Evolutionary conservation across 2,888 invertebrate genomes (phyloP).

Genomic region (Galeruca laticollis): DNA sequence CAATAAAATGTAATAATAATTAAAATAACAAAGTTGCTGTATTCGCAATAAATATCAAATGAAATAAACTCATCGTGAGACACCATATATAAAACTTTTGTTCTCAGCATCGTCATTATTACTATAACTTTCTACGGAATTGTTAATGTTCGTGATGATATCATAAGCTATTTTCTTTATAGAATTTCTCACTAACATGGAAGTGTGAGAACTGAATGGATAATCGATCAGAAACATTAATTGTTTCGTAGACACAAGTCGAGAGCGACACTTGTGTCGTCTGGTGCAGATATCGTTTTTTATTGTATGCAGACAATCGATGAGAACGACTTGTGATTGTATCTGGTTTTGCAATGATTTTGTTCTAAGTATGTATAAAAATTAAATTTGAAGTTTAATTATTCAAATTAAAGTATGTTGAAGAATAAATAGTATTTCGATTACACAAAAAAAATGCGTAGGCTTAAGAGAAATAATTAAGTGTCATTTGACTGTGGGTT

Average conservation of each 20-base stretch:
- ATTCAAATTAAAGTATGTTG: neutral
- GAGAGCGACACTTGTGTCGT: neutral
- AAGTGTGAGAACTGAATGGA: neutral
- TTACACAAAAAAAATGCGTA: too few relatives aligned
- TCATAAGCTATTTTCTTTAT: neutral
- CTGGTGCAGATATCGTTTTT: neutral
- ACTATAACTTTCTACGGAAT: neutral
- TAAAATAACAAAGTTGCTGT: too few relatives aligned
- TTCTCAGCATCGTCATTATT: too few relatives aligned
- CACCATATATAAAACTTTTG: too few relatives aligned
- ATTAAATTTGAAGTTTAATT: neutral
- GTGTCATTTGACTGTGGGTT: too few relatives aligned
- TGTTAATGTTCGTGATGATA: neutral
- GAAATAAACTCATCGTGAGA: too few relatives aligned
- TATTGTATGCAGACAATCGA: neutral
- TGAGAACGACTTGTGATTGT: neutral
- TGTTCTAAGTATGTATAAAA: neutral
- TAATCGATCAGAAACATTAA: neutral
- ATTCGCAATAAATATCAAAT: too few relatives aligned
- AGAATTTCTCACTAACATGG: neutral
- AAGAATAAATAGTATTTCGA: too few relatives aligned
- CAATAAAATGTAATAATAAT: too few relatives aligned
- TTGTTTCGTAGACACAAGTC: slow-evolving; percentile 1
- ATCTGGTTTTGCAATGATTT: neutral
- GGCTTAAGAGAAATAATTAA: too few relatives aligned